Evolutionary conservation across 2,888 invertebrate species (phyloP).

Genomic region (Oxycera nigricornis): DNA sequence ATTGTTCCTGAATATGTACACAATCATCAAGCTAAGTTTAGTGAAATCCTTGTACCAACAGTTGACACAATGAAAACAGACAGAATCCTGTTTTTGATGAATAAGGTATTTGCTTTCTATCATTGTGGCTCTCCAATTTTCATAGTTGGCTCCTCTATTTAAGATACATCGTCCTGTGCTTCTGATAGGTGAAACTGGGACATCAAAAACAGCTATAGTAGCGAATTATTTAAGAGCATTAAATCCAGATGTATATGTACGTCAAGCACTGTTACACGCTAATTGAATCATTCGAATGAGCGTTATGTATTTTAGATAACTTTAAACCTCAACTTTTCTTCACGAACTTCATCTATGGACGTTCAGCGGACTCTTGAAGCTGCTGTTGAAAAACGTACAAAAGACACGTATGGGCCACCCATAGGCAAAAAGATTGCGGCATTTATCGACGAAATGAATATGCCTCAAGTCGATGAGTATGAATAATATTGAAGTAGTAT

Average conservation of each 20-base stretch:
- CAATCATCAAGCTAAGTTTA: slow-evolving; percentile 72
- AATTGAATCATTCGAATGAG: too few relatives aligned
- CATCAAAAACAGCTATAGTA: slow-evolving; percentile 90
- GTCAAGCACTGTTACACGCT: too few relatives aligned
- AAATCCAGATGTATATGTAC: slow-evolving; percentile 72
- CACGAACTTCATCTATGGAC: slow-evolving; percentile 88
- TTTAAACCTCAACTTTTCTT: slow-evolving; percentile 89
- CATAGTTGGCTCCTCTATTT: slow-evolving; percentile 13
- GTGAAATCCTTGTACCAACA: slow-evolving; percentile 88
- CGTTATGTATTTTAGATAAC: slow-evolving; percentile 66
- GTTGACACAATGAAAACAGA: slow-evolving; percentile 84
- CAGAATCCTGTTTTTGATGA: slow-evolving; percentile 80
- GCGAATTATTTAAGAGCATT: slow-evolving; percentile 79
- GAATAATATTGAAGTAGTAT: too few relatives aligned
- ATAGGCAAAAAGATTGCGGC: slow-evolving; percentile 87
- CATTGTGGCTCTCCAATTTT: slow-evolving; percentile 1
- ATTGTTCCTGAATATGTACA: slow-evolving; percentile 80
- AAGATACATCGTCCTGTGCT: slow-evolving; percentile 80
- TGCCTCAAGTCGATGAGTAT: slow-evolving; percentile 76
- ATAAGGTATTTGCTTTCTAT: slow-evolving; percentile 64
- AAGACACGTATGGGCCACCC: slow-evolving; percentile 89
- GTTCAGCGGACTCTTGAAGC: slow-evolving; percentile 88
- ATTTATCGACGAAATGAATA: slow-evolving; percentile 95
- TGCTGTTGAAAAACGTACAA: slow-evolving; percentile 87
- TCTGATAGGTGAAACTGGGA: slow-evolving; percentile 89